phyloP scores from a whole-genome alignment of 2,888 invertebrate species.

The Scrobipalpa atriplicella region DNA sequence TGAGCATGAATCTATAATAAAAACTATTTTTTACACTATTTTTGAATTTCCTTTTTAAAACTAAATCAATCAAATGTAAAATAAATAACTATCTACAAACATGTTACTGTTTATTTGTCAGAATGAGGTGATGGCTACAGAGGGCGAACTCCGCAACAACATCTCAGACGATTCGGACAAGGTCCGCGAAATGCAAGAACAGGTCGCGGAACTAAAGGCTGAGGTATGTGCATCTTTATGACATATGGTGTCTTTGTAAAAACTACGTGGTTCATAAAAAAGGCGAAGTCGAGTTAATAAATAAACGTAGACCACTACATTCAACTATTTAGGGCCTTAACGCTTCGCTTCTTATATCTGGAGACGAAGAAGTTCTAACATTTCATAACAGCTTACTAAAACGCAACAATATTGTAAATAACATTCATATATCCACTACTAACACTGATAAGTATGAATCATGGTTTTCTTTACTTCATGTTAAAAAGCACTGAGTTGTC shows the following conservation, averaged over 20 bases:
- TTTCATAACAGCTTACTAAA: constrained; percentile 11
- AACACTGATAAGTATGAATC: not conserved
- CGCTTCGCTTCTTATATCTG: constrained; percentile 31
- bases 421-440: constrained; percentile 23
- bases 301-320: not conserved
- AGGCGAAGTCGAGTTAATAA: not conserved
- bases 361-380: constrained; percentile 8
- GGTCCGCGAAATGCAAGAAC: constrained; percentile 95
- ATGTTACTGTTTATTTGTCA: constrained; percentile 54
- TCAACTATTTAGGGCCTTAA: constrained; percentile 10
- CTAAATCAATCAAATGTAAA: no score
- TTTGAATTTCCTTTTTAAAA: no score
- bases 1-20: no score
- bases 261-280: not conserved
- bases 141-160: constrained; percentile 94
- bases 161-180: constrained; percentile 91
- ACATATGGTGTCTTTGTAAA: no score
- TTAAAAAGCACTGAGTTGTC: constrained; percentile 15
- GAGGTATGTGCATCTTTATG: constrained; percentile 87
- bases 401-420: constrained; percentile 23
- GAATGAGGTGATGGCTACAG: constrained; percentile 97
- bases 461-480: not conserved
- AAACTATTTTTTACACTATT: no score
- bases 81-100: no score
- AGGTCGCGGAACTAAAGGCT: constrained; percentile 95